Evolutionary conservation across 1,140 invertebrate genomes (phyloP), one percentile per base, ranked within the genome.

Genomic region (Semibalanus balanoides): DNA sequence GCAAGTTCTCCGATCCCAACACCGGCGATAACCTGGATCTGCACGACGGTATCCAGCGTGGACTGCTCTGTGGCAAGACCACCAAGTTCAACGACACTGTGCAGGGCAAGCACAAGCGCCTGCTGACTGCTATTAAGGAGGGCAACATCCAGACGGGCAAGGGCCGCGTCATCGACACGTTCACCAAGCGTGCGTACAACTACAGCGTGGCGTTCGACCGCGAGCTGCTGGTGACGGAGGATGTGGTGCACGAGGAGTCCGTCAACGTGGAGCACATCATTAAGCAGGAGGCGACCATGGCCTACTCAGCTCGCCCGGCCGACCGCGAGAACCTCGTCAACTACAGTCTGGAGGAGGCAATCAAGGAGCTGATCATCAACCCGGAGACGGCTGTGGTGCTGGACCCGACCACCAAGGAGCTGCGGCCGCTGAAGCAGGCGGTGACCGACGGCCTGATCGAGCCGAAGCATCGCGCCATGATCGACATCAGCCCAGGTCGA

Each of bases 261-360:
- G 81, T 85, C 73, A 85, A 86, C 75, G 79, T 80, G 22, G 78
- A 78, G 31, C 75, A 77, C 51, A 64, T 64, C 51, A 81, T 84
- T 73, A 79, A 83, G 74, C 81, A 83, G 73, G 51, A 64, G 51
- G 51, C 51, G 14, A 64, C 51, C 11, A 64, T 14, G 14, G 51
- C 51, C 14, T 64, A 64, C 51, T 14, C 51, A n/a, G 85, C 84
- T 11, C 83, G 82, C 28, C 86, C 86, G 74, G 83, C 82, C 40
- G 81, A 87, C 80, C 85, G 85, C 28, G 81, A 85, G 82, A 80
- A 83, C 76, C 78, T 86, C 11, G 80, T 88, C 78, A 89, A 92
- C 81, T 92, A 89, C 82, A 89, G 89, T 14, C 82, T 95, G 76
- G 89, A 92, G 76, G 92, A 93, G 85, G 92, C 92, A 0, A 89